phyloP scores from a whole-genome alignment of 92 coral and sea anemone species.

The Chrysogorgia sp. region DNA sequence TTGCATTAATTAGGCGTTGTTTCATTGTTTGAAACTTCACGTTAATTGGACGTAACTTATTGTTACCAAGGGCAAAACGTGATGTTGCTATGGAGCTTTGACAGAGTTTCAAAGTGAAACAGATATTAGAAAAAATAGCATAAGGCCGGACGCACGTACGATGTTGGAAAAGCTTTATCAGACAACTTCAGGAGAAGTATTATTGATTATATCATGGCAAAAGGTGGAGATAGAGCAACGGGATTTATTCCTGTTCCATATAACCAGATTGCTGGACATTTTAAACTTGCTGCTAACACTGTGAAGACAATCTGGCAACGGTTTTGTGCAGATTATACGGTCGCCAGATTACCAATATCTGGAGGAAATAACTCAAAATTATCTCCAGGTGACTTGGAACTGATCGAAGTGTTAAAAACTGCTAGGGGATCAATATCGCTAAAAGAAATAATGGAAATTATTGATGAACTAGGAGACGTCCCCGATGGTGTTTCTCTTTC shows the following conservation, averaged over 20 bases:
- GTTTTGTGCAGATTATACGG: conserved; percentile 43
- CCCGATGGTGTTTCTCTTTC: conserved; percentile 32
- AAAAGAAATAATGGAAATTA: conserved; percentile 35
- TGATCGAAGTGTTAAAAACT: conserved; percentile 55
- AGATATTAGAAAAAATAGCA: no score
- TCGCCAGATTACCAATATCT: conserved; percentile 26
- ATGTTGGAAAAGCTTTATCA: conserved; percentile 28
- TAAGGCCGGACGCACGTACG: conserved; percentile 38
- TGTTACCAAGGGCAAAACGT: no score
- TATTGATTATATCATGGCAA: conserved; percentile 38
- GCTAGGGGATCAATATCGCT: conserved; percentile 43
- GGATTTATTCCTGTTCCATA: conserved; percentile 41
- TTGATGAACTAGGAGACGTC: conserved; percentile 45
- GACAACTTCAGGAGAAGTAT: conserved; percentile 5
- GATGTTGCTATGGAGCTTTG: no score
- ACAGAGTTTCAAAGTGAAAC: no score
- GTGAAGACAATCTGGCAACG: conserved; percentile 43
- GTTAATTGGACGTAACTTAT: no score
- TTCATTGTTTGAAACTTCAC: no score
- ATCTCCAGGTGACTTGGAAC: conserved; percentile 47
- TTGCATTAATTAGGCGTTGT: no score
- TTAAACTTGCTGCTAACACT: conserved; percentile 36
- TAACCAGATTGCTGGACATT: conserved; percentile 28
- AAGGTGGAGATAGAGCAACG: conserved; percentile 47
- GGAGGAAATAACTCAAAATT: conserved; percentile 23